Evolutionary conservation across 2,888 invertebrate genomes (phyloP).

Genomic region (Beris morrisii): DNA sequence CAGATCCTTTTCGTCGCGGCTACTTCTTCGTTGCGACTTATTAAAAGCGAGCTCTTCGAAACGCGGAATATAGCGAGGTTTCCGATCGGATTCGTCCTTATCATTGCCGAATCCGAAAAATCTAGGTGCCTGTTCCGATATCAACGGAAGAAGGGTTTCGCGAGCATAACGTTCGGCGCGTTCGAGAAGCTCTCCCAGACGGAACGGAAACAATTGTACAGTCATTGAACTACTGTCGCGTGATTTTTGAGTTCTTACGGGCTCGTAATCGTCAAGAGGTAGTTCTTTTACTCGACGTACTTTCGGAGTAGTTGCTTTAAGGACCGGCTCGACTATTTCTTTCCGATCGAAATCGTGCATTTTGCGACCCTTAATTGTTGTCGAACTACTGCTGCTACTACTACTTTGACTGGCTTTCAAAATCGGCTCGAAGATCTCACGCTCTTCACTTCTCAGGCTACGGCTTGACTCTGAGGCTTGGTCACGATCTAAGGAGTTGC

Average conservation of each 20-base stretch:
- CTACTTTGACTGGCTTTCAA: conserved; percentile 48
- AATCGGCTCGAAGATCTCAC: conserved; percentile 63
- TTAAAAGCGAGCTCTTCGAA: conserved; percentile 49
- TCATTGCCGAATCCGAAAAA: conserved; percentile 65
- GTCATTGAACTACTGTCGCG: conserved; percentile 55
- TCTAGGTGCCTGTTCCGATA: conserved; percentile 77
- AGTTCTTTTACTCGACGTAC: conserved; percentile 54
- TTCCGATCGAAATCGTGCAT: conserved; percentile 47
- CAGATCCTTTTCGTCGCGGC: conserved; percentile 31
- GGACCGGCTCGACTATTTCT: conserved; percentile 76
- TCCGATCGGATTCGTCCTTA: conserved; percentile 48
- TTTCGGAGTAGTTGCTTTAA: conserved; percentile 64
- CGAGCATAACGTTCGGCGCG: conserved; percentile 81
- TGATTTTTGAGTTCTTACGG: conserved; percentile 13
- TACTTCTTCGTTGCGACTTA: conserved; percentile 12
- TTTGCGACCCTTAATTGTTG: conserved; percentile 48
- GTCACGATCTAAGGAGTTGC: conserved; percentile 57
- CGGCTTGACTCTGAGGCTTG: conserved; percentile 49
- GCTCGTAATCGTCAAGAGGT: conserved; percentile 49
- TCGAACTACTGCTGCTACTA: neutral
- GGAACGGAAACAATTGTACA: conserved; percentile 77
- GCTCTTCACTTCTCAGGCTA: conserved; percentile 46
- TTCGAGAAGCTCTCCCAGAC: conserved; percentile 76
- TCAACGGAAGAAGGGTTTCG: conserved; percentile 73
- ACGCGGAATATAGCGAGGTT: conserved; percentile 68